phyloP scores from a whole-genome alignment of 1,140 invertebrate species.

The Neodiprion virginianus region DNA sequence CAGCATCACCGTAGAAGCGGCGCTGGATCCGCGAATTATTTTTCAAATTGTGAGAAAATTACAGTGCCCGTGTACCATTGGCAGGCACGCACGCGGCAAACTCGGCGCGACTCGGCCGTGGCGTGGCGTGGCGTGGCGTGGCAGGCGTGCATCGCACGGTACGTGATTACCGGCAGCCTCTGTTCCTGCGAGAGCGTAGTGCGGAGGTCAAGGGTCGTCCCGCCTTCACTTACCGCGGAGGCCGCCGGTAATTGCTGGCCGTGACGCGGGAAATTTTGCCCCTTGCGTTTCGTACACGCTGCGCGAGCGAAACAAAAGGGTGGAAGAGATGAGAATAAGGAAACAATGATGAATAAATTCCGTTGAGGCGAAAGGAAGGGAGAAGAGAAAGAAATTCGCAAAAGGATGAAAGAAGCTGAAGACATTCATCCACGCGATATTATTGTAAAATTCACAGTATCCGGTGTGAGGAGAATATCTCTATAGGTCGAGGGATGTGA shows the following conservation, averaged over 20 bases:
- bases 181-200: constrained; percentile 40
- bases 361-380: background rate
- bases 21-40: constrained; percentile 17
- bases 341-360: background rate
- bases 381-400: background rate
- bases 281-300: background rate
- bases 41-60: constrained; percentile 29
- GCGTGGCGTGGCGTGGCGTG: constrained; percentile 13
- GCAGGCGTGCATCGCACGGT: constrained; percentile 42
- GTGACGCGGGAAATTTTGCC: constrained; percentile 41
- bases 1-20: too few species aligned
- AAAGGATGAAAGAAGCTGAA: background rate
- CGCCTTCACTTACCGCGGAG: constrained; percentile 51
- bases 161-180: constrained; percentile 54
- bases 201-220: constrained; percentile 49
- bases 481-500: too few species aligned
- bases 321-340: background rate
- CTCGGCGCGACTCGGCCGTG: background rate
- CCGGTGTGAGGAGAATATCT: too few species aligned
- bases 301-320: background rate
- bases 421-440: background rate
- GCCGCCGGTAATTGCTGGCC: constrained; percentile 51
- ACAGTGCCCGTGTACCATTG: constrained; percentile 16
- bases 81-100: background rate
- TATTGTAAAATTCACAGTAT: too few species aligned